Conservation (phyloP, 2,113 vertebrate genomes). For the Microtus richardsoni region DNA sequence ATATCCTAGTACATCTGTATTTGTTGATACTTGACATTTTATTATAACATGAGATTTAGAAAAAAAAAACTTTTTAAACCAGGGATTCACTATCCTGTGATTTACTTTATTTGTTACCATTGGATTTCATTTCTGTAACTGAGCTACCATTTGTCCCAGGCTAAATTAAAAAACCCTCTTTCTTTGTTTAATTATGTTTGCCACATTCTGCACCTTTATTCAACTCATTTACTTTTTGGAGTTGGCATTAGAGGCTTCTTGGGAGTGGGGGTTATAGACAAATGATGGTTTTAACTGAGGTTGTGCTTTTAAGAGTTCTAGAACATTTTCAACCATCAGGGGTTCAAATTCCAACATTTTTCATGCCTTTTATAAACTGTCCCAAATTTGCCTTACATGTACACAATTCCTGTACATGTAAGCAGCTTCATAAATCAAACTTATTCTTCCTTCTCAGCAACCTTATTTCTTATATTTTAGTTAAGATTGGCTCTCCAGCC, state of each 20-base stretch:
- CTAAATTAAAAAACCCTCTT: conserved; percentile 63
- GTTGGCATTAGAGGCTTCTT: conserved; percentile 53
- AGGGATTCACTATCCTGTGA: conserved; percentile 38
- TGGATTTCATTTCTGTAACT: conserved; percentile 64
- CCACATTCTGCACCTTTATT: conserved; percentile 62
- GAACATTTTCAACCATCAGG: conserved; percentile 39
- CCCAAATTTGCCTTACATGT: not conserved
- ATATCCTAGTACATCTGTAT: conserved; percentile 60
- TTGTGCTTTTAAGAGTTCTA: conserved; percentile 52
- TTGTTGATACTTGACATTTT: conserved; percentile 72
- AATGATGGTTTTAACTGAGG: conserved; percentile 32
- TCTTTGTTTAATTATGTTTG: conserved; percentile 63
- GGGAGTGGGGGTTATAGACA: not conserved
- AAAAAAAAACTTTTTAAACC: conserved; percentile 42
- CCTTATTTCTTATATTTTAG: not conserved
- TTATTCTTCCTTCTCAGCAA: not conserved
- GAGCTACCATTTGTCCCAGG: conserved; percentile 43
- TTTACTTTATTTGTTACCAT: conserved; percentile 61
- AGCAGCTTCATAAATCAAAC: conserved; percentile 33
- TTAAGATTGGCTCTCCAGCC: not conserved
- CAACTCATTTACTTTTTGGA: conserved; percentile 61
- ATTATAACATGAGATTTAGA: conserved; percentile 68
- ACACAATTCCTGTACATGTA: not conserved
- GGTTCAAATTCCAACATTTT: conserved; percentile 49
- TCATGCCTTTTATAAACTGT: conserved; percentile 12